Evolutionary conservation across 2,113 vertebrate genomes (phyloP), one percentile per base, ranked within the genome.

Genomic region (Aspiorhynchus laticeps): DNA sequence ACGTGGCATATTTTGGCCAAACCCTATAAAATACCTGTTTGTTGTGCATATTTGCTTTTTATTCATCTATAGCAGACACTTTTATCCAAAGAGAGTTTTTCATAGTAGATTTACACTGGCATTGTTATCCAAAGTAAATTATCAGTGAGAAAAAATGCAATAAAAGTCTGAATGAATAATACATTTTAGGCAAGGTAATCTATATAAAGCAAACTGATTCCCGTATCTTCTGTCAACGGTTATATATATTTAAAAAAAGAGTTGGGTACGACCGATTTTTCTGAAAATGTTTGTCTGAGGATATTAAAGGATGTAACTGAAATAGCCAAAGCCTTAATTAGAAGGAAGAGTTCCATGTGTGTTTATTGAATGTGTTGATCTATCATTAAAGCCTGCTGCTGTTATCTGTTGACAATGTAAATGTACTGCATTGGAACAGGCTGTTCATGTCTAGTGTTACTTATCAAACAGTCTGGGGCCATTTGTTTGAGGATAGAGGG

Each of bases 301-400:
- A 46, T 41, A 43, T 74, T 43, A 74, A 14, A 74, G 71, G 21
- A 3, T n/a, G 4, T 10, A 41, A 41, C 4, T 74, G 10, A 43
- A 74, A 71, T 71, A 21, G 31, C 31, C 17, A 71, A 71, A 41
- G 21, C 71, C 21, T 74, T 26, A 15, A 43, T 75, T 75, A 75
- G 24, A 43, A n/a, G 7, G 15, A 33, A 17, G 1, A 24, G 4
- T 24, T 36, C 33, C 33, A 11, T 74, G 71, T 74, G 71, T 43
- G 71, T 43, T 74, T 43, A 74, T 43, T 74, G 38, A 74, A 43
- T n/a, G 10, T 74, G 75, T 51, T 77, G 41, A 31, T 28, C 75
- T 26, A 77, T 78, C 46, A 78, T 31, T 78, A 78, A 21, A 19
- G 15, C 46, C 26, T 31, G 46, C 46, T 73, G 69, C 33, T 73